Evolutionary conservation across 2,113 vertebrate genomes (phyloP).

Genomic region (Salvator merianae): DNA sequence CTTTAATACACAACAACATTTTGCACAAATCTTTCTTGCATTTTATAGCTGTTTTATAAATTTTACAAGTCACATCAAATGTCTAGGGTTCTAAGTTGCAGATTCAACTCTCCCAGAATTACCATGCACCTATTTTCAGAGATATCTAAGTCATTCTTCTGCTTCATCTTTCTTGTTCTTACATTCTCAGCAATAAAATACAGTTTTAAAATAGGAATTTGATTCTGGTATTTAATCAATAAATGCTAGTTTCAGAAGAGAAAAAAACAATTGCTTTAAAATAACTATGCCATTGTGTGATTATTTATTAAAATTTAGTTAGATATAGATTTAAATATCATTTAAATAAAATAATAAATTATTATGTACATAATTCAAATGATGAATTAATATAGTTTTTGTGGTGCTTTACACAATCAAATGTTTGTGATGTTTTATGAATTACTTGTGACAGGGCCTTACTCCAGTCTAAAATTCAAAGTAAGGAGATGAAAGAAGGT

Average conservation of each 20-base stretch:
- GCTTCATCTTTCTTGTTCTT: neutral
- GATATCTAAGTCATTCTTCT: neutral
- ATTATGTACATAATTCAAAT: too few relatives aligned
- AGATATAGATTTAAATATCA: too few relatives aligned
- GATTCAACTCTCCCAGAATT: constrained; percentile 11
- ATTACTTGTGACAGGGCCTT: neutral
- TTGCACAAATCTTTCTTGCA: neutral
- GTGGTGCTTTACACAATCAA: neutral
- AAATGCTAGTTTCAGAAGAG: neutral
- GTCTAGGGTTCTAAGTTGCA: neutral
- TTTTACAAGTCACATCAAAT: neutral
- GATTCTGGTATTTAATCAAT: neutral
- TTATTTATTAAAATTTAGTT: too few relatives aligned
- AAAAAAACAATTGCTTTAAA: neutral
- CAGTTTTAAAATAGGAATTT: neutral
- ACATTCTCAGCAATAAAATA: neutral
- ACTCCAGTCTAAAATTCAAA: neutral
- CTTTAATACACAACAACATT: neutral
- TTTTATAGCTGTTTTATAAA: neutral
- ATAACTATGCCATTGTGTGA: neutral
- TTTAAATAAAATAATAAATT: too few relatives aligned
- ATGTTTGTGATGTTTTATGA: neutral
- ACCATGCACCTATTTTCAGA: neutral
- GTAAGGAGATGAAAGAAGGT: neutral
- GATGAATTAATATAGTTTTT: neutral